Conservation (phyloP, 1,140 invertebrate species). For the Scaptomyza montana region DNA sequence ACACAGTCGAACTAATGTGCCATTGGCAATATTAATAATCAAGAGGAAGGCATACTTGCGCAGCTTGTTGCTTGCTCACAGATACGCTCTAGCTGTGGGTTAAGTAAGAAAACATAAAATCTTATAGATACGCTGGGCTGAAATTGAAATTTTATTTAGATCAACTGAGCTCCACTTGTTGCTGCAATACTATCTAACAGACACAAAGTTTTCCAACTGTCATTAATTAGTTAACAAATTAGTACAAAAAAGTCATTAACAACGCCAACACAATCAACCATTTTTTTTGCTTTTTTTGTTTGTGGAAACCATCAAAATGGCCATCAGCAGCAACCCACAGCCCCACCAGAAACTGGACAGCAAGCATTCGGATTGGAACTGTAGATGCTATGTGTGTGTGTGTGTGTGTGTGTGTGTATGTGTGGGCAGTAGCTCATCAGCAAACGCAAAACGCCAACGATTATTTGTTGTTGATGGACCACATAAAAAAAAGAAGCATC, state of each 20-base stretch:
- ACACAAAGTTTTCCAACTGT: not conserved
- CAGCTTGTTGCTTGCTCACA: conserved; percentile 24
- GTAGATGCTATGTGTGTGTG: conserved; percentile 1
- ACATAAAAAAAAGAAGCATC: conserved; percentile 25
- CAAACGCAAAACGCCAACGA: conserved; percentile 35
- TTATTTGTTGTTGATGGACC: conserved; percentile 42
- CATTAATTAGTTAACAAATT: conserved; percentile 32
- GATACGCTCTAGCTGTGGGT: conserved; percentile 5
- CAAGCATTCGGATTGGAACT: conserved; percentile 21
- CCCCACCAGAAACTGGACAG: conserved; percentile 20
- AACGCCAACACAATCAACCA: conserved; percentile 33
- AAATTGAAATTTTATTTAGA: conserved; percentile 30
- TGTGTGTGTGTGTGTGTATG: conserved; percentile 2
- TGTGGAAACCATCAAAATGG: conserved; percentile 34
- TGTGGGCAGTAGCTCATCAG: conserved; percentile 53
- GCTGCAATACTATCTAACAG: conserved; percentile 1
- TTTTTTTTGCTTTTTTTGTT: not conserved
- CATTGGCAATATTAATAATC: conserved; percentile 48
- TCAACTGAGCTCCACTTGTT: conserved; percentile 39
- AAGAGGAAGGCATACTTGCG: conserved; percentile 30
- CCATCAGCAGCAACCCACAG: conserved; percentile 24
- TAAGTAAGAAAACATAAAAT: conserved; percentile 11
- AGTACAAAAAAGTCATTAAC: conserved; percentile 35
- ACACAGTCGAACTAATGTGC: conserved; percentile 27
- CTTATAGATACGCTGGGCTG: not conserved